Evolutionary conservation across 2,888 invertebrate genomes (phyloP).

Genomic region (Caenorhabditis auriculariae): DNA sequence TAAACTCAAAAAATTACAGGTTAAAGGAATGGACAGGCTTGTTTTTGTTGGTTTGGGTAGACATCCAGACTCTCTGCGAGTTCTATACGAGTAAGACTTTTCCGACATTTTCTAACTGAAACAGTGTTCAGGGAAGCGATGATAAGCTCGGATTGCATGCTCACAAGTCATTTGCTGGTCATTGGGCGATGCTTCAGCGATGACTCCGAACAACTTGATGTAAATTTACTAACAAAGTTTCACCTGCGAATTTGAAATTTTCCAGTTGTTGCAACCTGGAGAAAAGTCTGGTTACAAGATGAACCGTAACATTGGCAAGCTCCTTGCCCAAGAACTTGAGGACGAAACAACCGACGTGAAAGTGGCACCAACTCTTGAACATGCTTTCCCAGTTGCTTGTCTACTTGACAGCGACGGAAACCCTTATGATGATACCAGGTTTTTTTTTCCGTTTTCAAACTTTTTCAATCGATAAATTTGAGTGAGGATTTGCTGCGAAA

Average conservation of each 20-base stretch:
- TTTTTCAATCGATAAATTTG: not conserved
- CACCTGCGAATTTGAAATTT: no score
- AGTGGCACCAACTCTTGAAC: constrained; percentile 17
- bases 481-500: constrained; percentile 14
- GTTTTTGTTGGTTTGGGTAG: constrained; percentile 27
- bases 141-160: constrained; percentile 18
- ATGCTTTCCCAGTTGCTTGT: constrained; percentile 17
- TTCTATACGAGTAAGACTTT: constrained; percentile 10
- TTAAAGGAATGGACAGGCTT: constrained; percentile 19
- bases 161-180: constrained; percentile 12
- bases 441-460: not conserved
- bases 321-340: constrained; percentile 4
- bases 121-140: constrained; percentile 12
- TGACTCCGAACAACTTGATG: constrained; percentile 11
- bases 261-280: constrained; percentile 19
- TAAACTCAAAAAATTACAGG: constrained; percentile 12
- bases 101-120: not conserved
- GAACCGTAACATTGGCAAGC: constrained; percentile 15
- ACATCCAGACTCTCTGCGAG: constrained; percentile 14
- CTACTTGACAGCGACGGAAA: constrained; percentile 9
- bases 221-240: no score
- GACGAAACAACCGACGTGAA: constrained; percentile 2
- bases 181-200: constrained; percentile 22
- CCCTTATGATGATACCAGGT: constrained; percentile 4
- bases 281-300: constrained; percentile 11